Evolutionary conservation across 2,797 vertebrate genomes (phyloP), one percentile per base, ranked within the genome.

Genomic region (Tympanoctomys barrerae): DNA sequence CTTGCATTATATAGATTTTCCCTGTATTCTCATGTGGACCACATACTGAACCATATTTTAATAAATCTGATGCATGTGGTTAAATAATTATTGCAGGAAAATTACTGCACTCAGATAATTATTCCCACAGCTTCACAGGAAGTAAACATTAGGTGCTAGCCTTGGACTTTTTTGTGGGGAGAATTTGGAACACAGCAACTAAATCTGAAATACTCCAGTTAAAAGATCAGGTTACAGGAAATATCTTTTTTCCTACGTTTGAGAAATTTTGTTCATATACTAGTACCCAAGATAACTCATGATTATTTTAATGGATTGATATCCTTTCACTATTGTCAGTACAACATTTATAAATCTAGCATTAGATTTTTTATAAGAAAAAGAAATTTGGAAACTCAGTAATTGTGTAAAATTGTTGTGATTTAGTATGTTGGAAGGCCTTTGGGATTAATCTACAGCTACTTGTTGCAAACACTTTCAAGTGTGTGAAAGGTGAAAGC

Each of bases 361-460:
- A 62, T 57, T 16, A 18, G 19, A 92, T 88, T 85, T 46, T 52
- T 52, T 16, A 73, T 59, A 66, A 36, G 28, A 64, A 49, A 87
- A 91, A 64, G 14, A 57, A 68, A 91, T 13, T 70, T 36, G 46
- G 10, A 36, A 28, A 13, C 31, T 78, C 26, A 39, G 28, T 93
- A 36, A 33, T 19, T 24, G 36, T 83, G 84, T 42, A 26, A 36
- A 73, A 59, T 26, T 66, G 54, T 89, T 31, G 89, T 84, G 5
- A 87, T 66, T 91, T 81, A 73, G 24, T 80, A 93, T 5, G 24
- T 68, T 31, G 19, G 6, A 87, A 87, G 36, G 31, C 24, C 91
- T 92, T 59, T 26, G 84, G 92, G 90, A 94, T 73, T 91, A 95
- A 84, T 64, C 11, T 64, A 80, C 75, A 83, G 36, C 19, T 75